Evolutionary conservation across 1,140 invertebrate species (phyloP), one percentile per base, ranked within the genome.

Genomic region (Hyphantria cunea): DNA sequence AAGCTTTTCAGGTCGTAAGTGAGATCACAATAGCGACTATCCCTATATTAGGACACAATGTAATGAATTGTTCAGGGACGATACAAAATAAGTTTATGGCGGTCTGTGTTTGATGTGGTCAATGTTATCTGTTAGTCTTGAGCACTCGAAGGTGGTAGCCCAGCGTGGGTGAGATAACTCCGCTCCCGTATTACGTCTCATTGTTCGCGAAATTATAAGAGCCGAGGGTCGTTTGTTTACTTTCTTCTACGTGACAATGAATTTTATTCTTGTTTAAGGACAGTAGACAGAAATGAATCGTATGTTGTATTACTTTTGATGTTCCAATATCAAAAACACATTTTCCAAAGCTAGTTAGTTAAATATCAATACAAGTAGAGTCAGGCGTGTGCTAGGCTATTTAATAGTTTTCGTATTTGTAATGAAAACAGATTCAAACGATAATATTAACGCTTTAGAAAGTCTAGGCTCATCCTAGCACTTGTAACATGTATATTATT

Each of bases 21-120:
- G 62, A 45, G 63, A 52, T 54, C 51, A 61, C 58, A 60, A 60
- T 39, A 41, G 39, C 60, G 48, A 59, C 25, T 59, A 39, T 56
- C 68, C 58, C 50, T 70, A 70, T 71, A 53, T 72, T 62, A 59
- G 51, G 60, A 69, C 61, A 86, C 78, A 82, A 82, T 78, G 78
- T 82, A 78, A 61, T 69, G 74, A 77, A 82, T 78, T 77, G 63
- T 67, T 59, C 65, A 49, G 47, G 68, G 65, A 72, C 71, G 73
- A 80, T 80, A 85, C 84, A 84, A 79, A 86, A 89, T 85, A 86
- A 86, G 82, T 86, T 86, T 86, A 82, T 83, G 76, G 64, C 53
- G 62, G 53, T 61, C 72, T 83, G 86, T 85, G 81, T 85, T 78
- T 82, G 80, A 64, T 68, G 72, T 79, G 76, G 81, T 82, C 78